These are phyloP conservation scores for Rhabdomys pumilio DNA, from an alignment of 2,797 vertebrate genomes.

Conservation along the genomic window DNA sequence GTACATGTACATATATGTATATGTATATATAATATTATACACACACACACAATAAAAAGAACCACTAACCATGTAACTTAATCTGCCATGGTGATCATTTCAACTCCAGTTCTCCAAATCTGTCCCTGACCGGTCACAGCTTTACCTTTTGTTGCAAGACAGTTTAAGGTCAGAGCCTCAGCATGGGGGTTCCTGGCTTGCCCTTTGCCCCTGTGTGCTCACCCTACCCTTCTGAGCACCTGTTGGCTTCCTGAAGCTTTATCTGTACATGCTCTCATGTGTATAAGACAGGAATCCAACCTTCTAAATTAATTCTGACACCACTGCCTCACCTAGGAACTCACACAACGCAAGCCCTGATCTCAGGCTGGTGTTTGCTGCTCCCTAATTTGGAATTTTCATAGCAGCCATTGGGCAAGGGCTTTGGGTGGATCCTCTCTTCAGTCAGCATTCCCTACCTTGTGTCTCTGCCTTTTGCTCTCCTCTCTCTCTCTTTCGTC, in stretches of 20 bases:
- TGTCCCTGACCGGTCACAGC: not conserved
- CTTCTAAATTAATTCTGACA: not conserved
- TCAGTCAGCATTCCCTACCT: not conserved
- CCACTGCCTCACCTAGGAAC: rapidly evolving
- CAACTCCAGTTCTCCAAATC: not conserved
- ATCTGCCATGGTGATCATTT: not conserved
- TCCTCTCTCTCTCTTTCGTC: not conserved
- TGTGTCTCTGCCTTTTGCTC: rapidly evolving
- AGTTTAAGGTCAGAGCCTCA: not conserved
- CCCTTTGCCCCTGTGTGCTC: too few relatives aligned
- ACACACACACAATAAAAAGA: not conserved
- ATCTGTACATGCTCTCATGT: not conserved
- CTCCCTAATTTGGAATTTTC: not conserved
- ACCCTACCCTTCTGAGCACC: not conserved
- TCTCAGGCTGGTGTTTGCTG: rapidly evolving
- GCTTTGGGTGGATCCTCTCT: not conserved
- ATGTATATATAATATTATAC: not conserved
- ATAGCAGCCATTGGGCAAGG: rapidly evolving
- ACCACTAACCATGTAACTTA: too few relatives aligned
- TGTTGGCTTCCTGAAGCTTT: not conserved
- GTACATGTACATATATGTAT: too few relatives aligned
- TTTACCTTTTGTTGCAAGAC: not conserved
- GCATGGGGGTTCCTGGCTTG: too few relatives aligned
- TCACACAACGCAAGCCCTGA: too few relatives aligned
- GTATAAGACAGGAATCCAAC: not conserved